Percentiles rank a stretch among this genome's conserved stretches.
Conservation (phyloP, 1,140 invertebrate genomes). For the Geopemphigus sp. region DNA sequence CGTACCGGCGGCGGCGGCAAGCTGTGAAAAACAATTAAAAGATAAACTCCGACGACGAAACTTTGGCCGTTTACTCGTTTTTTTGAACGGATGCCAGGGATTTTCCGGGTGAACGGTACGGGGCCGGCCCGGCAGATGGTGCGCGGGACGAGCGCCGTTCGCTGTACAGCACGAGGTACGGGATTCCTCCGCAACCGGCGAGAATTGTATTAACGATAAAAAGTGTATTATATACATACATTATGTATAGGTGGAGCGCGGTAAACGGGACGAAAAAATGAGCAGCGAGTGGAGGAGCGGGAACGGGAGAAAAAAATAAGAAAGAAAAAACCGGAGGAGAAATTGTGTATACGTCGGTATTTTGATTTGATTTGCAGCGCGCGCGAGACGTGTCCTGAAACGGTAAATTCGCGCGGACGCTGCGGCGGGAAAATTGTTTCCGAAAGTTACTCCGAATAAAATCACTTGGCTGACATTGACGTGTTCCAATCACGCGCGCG, state of each 20-base stretch:
- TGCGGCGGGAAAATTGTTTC: constrained; percentile 34
- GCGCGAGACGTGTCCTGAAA: constrained; percentile 31
- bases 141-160: background rate
- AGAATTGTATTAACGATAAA: background rate
- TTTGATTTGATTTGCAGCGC: constrained; percentile 43
- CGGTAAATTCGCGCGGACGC: constrained; percentile 22
- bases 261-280: constrained; percentile 12
- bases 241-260: background rate
- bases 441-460: constrained; percentile 30
- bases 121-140: constrained; percentile 21
- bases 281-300: background rate
- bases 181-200: constrained; percentile 11
- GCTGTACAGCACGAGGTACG: background rate
- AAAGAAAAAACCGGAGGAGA: constrained; percentile 8
- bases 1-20: constrained; percentile 1
- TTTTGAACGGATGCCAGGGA: constrained; percentile 47
- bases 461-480: constrained; percentile 35
- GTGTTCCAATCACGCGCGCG: constrained; percentile 3
- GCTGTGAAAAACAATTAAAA: constrained; percentile 50
- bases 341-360: constrained; percentile 27
- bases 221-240: background rate
- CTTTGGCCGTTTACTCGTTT: constrained; percentile 34
- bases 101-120: constrained; percentile 44
- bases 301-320: no score
- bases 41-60: constrained; percentile 42